Conservation (phyloP, 1,140 invertebrate species). For the Drosophila pruinosa region DNA sequence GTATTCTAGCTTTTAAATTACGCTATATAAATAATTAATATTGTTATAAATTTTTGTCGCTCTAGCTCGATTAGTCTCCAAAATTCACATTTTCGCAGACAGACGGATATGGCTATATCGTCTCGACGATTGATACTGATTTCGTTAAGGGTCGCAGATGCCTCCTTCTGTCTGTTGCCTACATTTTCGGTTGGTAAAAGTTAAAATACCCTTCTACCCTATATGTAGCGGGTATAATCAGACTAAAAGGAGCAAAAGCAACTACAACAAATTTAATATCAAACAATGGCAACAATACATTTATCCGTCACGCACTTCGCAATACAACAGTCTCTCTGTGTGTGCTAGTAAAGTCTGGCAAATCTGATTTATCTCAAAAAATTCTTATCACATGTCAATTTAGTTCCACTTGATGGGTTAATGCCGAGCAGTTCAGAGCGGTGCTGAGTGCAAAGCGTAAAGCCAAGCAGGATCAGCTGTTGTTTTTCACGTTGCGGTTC, state of each 20-base stretch:
- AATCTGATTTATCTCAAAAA: slow-evolving; percentile 59
- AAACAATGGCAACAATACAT: no score
- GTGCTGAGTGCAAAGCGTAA: slow-evolving; percentile 22
- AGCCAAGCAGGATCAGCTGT: slow-evolving; percentile 68
- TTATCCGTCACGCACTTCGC: neutral
- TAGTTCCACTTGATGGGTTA: slow-evolving; percentile 66
- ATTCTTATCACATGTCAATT: slow-evolving; percentile 73
- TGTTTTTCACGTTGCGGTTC: slow-evolving; percentile 73
- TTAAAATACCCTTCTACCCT: neutral
- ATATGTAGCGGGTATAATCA: neutral
- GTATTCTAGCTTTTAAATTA: no score
- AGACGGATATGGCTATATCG: no score
- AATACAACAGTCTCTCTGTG: neutral
- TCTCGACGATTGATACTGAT: no score
- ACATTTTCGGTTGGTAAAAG: neutral
- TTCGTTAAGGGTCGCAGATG: no score
- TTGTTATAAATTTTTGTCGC: no score
- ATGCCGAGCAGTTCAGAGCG: slow-evolving; percentile 23
- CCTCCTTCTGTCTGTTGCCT: no score
- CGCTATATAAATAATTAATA: no score
- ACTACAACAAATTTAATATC: no score
- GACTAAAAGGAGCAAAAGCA: no score
- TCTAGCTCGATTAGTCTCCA: no score
- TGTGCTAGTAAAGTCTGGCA: neutral
- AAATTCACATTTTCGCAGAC: no score